phyloP scores from a whole-genome alignment of 1,140 invertebrate genomes.

The Hyphantria cunea region DNA sequence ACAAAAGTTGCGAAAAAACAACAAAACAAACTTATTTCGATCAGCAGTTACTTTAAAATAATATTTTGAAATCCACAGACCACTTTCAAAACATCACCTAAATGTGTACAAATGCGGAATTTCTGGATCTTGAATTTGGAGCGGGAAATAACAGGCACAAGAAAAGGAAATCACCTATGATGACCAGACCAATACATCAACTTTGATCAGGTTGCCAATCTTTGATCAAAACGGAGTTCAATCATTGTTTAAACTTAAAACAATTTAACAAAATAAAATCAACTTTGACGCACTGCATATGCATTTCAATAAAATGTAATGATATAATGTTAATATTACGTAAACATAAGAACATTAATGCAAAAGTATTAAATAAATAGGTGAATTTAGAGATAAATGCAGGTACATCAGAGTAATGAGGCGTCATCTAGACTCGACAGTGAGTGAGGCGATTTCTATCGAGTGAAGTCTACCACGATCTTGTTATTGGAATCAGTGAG shows the following conservation, averaged over 20 bases:
- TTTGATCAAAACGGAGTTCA: too few relatives aligned
- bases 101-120: not conserved
- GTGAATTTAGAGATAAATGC: constrained; percentile 13
- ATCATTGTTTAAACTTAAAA: too few relatives aligned
- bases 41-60: constrained; percentile 2
- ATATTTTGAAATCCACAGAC: constrained; percentile 10
- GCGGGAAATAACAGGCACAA: too few relatives aligned
- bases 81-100: too few relatives aligned
- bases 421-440: constrained; percentile 23
- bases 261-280: too few relatives aligned
- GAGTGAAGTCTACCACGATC: constrained; percentile 52
- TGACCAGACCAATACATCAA: too few relatives aligned
- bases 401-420: constrained; percentile 27
- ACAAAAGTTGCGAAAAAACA: constrained; percentile 12
- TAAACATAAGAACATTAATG: constrained; percentile 18
- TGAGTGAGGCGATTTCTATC: constrained; percentile 53
- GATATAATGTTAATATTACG: constrained; percentile 17
- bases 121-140: not conserved
- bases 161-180: too few relatives aligned
- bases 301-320: constrained; percentile 9
- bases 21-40: constrained; percentile 2
- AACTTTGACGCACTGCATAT: too few relatives aligned
- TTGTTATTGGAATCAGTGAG: constrained; percentile 53
- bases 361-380: constrained; percentile 13
- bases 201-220: too few relatives aligned